phyloP scores from a whole-genome alignment of 2,113 vertebrate genomes.

The Heptranchias perlo region DNA sequence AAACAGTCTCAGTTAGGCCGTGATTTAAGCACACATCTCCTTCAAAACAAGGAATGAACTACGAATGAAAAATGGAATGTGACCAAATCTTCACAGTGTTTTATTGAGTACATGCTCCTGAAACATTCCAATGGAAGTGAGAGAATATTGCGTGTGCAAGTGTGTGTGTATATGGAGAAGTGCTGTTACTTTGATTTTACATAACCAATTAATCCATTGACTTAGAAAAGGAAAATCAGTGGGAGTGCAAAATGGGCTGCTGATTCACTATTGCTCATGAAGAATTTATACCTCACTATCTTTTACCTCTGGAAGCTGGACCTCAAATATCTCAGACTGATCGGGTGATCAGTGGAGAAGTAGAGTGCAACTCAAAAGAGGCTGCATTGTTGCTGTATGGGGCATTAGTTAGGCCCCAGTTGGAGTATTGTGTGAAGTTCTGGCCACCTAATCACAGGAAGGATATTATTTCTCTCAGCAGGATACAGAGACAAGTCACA shows the following conservation, averaged over 20 bases:
- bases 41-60: neutral
- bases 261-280: neutral
- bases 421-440: neutral
- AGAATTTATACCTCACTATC: neutral
- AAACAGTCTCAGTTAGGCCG: neutral
- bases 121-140: neutral
- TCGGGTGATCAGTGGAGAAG: neutral
- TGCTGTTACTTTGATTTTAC: neutral
- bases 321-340: neutral
- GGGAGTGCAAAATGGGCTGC: neutral
- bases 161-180: neutral
- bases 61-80: neutral
- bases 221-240: neutral
- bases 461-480: neutral
- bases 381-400: neutral
- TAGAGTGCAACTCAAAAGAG: neutral
- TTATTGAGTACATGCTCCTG: neutral
- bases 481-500: neutral
- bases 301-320: neutral
- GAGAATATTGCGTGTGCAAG: neutral
- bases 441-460: neutral
- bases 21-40: neutral
- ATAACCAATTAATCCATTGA: neutral
- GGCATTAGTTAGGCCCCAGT: neutral
- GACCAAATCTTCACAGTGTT: too few species aligned